Evolutionary conservation across 2,113 vertebrate species (phyloP).

Genomic region (Sula dactylatra): DNA sequence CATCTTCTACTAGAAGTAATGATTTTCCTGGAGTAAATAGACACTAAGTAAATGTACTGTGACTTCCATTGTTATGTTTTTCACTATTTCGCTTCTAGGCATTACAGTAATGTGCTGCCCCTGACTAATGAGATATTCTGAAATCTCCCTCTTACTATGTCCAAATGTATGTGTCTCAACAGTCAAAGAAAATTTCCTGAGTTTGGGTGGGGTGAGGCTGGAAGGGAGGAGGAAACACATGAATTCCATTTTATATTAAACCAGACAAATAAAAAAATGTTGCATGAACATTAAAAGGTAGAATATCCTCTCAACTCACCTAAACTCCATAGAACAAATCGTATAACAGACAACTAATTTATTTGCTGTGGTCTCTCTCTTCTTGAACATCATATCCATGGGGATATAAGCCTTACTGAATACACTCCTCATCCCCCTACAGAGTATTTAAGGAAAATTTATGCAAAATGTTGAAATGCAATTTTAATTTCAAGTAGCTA

Average conservation of each 20-base stretch:
- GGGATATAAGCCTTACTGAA: not conserved
- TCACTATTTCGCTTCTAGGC: not conserved
- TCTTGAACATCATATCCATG: not conserved
- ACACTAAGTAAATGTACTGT: not conserved
- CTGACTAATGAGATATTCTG: not conserved
- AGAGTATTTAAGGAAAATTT: not conserved
- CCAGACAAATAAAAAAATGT: not conserved
- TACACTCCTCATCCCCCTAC: not conserved
- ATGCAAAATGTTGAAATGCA: not conserved
- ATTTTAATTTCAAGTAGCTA: not conserved
- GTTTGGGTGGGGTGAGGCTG: not conserved
- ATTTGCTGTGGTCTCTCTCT: not conserved
- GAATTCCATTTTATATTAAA: not conserved
- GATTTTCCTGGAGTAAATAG: not conserved
- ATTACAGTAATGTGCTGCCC: not conserved
- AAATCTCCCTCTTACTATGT: not conserved
- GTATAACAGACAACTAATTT: not conserved
- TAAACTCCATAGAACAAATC: not conserved
- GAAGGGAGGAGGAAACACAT: not conserved
- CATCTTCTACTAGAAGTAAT: not conserved
- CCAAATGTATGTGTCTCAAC: not conserved
- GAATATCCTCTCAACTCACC: not conserved
- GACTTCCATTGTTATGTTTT: not conserved
- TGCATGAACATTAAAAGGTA: not conserved
- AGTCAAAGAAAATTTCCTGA: not conserved